These are phyloP conservation scores for Planococcus citri DNA, from an alignment of 1,140 invertebrate genomes.

Conservation along the genomic window DNA sequence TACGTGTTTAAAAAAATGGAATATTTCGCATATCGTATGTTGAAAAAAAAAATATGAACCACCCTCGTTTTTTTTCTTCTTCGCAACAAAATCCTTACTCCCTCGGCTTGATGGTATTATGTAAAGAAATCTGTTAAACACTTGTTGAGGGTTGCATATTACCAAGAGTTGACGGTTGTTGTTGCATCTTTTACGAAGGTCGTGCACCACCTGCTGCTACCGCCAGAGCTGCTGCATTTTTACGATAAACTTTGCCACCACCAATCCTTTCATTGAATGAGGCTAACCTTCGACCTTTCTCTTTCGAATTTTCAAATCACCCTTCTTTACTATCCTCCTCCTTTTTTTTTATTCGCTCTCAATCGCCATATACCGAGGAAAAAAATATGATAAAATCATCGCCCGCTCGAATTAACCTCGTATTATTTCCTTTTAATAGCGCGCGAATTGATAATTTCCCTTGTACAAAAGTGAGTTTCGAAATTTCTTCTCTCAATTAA, in stretches of 20 bases:
- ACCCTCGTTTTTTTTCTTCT: too few relatives aligned
- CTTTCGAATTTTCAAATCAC: constrained; percentile 3
- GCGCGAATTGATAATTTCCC: not conserved
- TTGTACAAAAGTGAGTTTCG: not conserved
- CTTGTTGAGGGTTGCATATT: constrained; percentile 6
- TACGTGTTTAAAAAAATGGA: not conserved
- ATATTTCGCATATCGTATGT: not conserved
- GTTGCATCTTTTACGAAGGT: not conserved
- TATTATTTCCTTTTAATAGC: not conserved
- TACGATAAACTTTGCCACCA: constrained; percentile 2
- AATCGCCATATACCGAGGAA: not conserved
- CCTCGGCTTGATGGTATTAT: not conserved
- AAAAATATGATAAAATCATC: not conserved
- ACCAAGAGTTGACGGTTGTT: constrained; percentile 6
- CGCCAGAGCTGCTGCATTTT: not conserved
- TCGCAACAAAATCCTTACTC: not conserved
- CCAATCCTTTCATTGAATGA: not conserved
- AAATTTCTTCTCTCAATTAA: not conserved
- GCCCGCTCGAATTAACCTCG: not conserved
- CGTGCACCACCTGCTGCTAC: constrained; percentile 4
- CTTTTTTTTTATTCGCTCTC: too few relatives aligned
- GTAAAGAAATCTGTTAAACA: constrained; percentile 7
- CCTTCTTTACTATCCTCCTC: not conserved
- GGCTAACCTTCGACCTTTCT: not conserved
- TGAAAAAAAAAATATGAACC: not conserved